phyloP scores from a whole-genome alignment of 2,113 vertebrate species.

The Carassius carassius region DNA sequence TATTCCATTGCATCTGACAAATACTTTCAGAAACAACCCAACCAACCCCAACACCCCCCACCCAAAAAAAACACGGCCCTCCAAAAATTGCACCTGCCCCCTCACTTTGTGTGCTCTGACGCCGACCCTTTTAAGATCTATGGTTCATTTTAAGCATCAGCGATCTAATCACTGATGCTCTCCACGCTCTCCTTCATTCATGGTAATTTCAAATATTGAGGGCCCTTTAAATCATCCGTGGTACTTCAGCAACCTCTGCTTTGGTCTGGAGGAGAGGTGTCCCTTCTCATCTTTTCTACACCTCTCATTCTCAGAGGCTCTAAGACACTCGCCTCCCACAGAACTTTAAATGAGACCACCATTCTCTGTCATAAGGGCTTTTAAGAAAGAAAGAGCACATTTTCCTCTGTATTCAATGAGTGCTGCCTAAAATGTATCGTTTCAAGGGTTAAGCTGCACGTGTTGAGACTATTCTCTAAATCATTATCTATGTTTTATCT shows the following conservation, averaged over 20 bases:
- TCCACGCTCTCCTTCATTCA: constrained; percentile 11
- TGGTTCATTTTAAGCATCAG: background rate
- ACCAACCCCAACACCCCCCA: no score
- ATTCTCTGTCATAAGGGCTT: constrained; percentile 12
- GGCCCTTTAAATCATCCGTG: constrained; percentile 11
- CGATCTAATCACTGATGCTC: constrained; percentile 11
- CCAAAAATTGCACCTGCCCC: no score
- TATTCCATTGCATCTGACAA: no score
- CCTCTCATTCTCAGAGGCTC: background rate
- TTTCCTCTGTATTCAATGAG: constrained; percentile 8
- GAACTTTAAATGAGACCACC: constrained; percentile 11
- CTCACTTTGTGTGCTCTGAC: no score
- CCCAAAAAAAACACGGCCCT: no score
- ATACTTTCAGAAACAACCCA: no score
- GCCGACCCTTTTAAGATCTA: background rate
- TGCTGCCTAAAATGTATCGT: background rate
- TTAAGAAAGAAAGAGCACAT: constrained; percentile 19
- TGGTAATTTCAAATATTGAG: constrained; percentile 30
- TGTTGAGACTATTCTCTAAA: background rate
- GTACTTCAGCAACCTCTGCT: constrained; percentile 13
- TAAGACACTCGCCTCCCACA: background rate
- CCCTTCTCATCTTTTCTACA: constrained; percentile 14
- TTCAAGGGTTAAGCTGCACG: background rate
- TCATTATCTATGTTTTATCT: background rate
- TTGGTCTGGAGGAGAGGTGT: constrained; percentile 7